Evolutionary conservation across 2,888 invertebrate species (phyloP).

Genomic region (Orthosia gothica): DNA sequence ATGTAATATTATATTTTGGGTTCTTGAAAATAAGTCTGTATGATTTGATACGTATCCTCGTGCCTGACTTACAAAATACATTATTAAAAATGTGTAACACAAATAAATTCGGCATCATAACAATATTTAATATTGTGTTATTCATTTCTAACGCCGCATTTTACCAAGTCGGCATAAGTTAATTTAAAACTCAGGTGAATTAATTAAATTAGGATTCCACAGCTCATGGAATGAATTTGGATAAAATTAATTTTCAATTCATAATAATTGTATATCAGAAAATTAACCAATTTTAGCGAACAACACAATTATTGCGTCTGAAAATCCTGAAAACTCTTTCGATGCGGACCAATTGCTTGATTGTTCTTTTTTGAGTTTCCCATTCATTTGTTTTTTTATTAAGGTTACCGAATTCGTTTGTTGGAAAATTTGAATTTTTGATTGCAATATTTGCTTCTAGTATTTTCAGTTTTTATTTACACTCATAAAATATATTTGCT

Average conservation of each 20-base stretch:
- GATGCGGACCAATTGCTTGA: not conserved
- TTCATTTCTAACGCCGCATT: not conserved
- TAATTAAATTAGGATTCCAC: not conserved
- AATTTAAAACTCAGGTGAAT: not conserved
- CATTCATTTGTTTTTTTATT: slow-evolving; percentile 22
- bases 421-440: slow-evolving; percentile 18
- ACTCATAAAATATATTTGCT: slow-evolving; percentile 14
- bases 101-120: not conserved
- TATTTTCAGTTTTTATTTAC: not conserved
- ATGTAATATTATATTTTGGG: not conserved
- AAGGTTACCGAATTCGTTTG: not conserved
- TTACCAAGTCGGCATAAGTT: not conserved
- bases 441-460: slow-evolving; percentile 12
- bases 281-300: not conserved
- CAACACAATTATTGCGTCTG: not conserved
- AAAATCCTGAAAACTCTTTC: slow-evolving; percentile 6
- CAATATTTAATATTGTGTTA: not conserved
- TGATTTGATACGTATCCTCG: too few species aligned
- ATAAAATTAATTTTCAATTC: slow-evolving; percentile 20
- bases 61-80: not conserved
- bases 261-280: slow-evolving; percentile 9
- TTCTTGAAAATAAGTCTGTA: too few species aligned
- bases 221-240: slow-evolving; percentile 26
- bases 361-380: slow-evolving; percentile 6
- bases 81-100: not conserved